phyloP scores from a whole-genome alignment of 2,797 vertebrate genomes.

The Chaenodraco wilsoni region DNA sequence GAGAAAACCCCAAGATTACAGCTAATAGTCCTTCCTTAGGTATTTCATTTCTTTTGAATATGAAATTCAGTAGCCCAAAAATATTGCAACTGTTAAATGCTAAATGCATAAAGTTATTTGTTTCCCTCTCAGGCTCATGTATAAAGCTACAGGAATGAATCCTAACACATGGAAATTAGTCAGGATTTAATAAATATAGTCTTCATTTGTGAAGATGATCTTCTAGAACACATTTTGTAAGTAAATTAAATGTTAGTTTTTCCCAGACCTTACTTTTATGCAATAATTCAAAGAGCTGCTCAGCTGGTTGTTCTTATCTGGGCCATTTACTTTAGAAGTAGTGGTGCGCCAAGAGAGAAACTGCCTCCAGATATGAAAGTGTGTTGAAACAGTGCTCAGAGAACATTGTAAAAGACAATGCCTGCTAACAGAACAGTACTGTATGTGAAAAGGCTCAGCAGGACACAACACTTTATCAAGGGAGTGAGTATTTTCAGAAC shows the following conservation, averaged over 20 bases:
- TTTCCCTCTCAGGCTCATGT: no score
- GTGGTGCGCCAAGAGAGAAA: slow-evolving; percentile 1
- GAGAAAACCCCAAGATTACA: not conserved
- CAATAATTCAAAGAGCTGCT: not conserved
- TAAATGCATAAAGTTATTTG: not conserved
- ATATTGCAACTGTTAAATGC: not conserved
- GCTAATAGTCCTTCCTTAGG: not conserved
- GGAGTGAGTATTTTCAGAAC: not conserved
- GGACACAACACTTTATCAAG: not conserved
- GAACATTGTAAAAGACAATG: not conserved
- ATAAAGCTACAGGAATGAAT: not conserved
- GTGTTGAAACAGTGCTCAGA: not conserved
- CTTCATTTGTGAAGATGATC: no score
- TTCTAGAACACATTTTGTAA: no score
- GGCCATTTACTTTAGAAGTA: slow-evolving; percentile 13
- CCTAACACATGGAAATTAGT: not conserved
- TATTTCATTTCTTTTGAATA: not conserved
- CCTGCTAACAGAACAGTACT: not conserved
- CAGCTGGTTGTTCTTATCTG: slow-evolving; percentile 26
- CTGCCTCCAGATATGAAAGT: not conserved
- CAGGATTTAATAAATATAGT: no score
- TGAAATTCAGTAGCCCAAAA: not conserved
- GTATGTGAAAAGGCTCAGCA: not conserved
- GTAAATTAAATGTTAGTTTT: no score
- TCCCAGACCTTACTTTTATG: no score